Base-by-base conservation (phyloP, 2,113 vertebrate genomes). In the Gambusia holbrooki region DNA sequence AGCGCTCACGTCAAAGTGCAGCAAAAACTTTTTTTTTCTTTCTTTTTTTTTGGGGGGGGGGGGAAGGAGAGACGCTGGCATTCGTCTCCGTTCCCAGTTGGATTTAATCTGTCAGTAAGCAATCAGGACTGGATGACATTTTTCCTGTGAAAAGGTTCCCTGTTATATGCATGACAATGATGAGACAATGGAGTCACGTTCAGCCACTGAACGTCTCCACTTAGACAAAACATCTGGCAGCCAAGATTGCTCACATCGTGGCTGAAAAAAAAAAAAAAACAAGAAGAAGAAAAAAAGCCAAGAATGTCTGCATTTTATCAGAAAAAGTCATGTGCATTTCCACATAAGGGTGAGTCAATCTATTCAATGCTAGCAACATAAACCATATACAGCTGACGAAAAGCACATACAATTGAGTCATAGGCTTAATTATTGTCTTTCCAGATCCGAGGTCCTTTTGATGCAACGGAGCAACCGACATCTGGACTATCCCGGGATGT, bases 181-280 rank as follows among this genome's bases (percentile, higher is more conserved):
- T 80, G 48, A 83, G 73, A 80, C 72, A 73, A 87, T 80, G 76
- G 29, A 73, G 19, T 86, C 71, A 35, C 71, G 67, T 80, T 87
- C 66, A 70, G 73, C 13, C 30, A 71, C 61, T 35, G 33, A 88
- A 86, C 42, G 17, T 75, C 67, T 86, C 54, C 80, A 76, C 83
- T 86, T 25, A 84, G 72, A 74, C 33, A 27, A 78, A 77, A 54
- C 68, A 80, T 84, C 83, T 69, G 73, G 2, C 62, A 75, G 62
- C 28, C 8, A 76, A 58, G 65, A 73, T 73, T 84, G 85, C 58
- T 87, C 48, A 83, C 48, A 37, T 30, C 71, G 63, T 69, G 63
- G 62, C 19, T 22, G 37, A 51, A 51, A 51, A 19, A 51, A 30
- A 2, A 30, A 30, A 2, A 51, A 66, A 1, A 27, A 27, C 1